phyloP scores from a whole-genome alignment of 2,797 vertebrate genomes.

The Vipera latastei region DNA sequence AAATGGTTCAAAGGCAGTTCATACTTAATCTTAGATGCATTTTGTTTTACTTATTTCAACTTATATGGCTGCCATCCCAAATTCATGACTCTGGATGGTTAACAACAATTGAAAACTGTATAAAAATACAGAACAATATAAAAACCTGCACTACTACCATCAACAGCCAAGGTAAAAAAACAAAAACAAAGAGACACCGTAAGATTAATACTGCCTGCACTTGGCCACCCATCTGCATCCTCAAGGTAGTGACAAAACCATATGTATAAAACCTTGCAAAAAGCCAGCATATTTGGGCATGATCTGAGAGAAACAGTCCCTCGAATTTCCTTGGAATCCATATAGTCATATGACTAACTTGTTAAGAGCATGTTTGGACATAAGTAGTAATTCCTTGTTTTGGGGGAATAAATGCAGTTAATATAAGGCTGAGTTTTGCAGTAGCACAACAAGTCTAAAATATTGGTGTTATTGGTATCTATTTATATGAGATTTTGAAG shows the following conservation, averaged over 20 bases:
- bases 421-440: not conserved
- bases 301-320: not conserved
- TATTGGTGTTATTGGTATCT: not conserved
- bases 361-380: not conserved
- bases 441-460: not conserved
- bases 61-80: not conserved
- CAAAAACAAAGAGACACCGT: not conserved
- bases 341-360: not conserved
- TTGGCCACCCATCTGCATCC: not conserved
- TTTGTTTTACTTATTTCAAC: not conserved
- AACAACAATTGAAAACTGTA: not conserved
- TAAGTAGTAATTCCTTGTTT: not conserved
- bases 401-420: not conserved
- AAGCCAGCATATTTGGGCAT: not conserved
- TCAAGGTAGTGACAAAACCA: not conserved
- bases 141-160: not conserved
- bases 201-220: not conserved
- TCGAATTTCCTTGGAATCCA: not conserved
- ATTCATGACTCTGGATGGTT: not conserved
- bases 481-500: not conserved
- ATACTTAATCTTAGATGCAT: not conserved
- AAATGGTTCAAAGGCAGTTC: not conserved
- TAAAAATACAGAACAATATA: not conserved
- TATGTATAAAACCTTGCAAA: not conserved
- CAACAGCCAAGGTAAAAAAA: not conserved